A percentile compares a stretch with the other conserved stretches of the same genome.
These are phyloP conservation scores for Sycon ciliatum DNA, from an alignment of 37 sponge, comb jelly and placozoan genomes.

Conservation along the genomic window DNA sequence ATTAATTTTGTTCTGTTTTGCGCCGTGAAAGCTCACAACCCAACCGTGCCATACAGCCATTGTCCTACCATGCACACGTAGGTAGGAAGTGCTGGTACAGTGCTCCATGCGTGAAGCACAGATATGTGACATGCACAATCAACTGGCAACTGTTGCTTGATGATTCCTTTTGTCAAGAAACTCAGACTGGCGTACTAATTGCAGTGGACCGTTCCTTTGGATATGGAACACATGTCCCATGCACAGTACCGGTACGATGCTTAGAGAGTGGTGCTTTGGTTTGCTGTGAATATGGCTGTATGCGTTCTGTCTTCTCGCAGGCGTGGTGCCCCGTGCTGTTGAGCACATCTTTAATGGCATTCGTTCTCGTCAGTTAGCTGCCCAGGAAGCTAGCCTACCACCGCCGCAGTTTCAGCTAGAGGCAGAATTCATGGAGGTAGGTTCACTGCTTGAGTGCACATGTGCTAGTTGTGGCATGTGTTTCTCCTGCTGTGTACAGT, in stretches of 20 bases:
- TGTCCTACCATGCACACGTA: background rate
- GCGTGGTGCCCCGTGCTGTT: constrained; percentile 90
- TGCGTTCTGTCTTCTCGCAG: constrained; percentile 1
- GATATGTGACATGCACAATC: no score
- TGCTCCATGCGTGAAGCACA: background rate
- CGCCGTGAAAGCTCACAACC: background rate
- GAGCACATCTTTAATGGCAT: constrained; percentile 66
- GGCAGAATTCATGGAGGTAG: constrained; percentile 77
- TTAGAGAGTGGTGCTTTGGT: background rate
- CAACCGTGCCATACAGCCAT: background rate
- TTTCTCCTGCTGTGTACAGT: background rate
- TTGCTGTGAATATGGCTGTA: background rate
- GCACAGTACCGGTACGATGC: no score
- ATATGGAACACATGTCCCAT: no score
- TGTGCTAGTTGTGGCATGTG: background rate
- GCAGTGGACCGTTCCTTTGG: no score
- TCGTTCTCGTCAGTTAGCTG: constrained; percentile 26
- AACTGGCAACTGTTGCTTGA: no score
- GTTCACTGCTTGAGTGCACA: no score
- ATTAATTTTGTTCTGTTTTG: background rate
- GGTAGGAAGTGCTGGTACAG: background rate
- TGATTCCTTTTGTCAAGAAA: no score
- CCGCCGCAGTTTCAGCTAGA: constrained; percentile 65
- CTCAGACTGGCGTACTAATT: no score
- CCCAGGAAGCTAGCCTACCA: constrained; percentile 25